Evolutionary conservation across 1,140 invertebrate species (phyloP), one percentile per base, ranked within the genome.

Genomic region (Calosoma granatense): DNA sequence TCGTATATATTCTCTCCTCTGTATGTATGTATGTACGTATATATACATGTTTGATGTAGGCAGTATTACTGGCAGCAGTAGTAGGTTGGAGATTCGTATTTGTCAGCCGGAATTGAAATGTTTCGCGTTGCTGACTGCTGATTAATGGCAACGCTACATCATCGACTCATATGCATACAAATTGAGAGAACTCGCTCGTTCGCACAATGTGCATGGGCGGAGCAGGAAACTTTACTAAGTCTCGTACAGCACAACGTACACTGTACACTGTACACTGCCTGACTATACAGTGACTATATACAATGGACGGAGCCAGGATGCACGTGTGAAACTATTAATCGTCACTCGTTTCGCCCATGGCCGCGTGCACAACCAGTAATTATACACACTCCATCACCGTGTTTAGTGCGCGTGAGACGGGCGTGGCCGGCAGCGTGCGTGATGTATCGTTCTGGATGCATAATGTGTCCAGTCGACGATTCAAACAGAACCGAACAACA

Each of bases 391-490:
- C 60, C 56, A 60, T 62, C 63, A 64, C 59, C 60, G 60, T 59
- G 55, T 58, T 54, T 58, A 60, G 56, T 57, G 62, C 58, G 60
- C 57, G 56, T 57, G 60, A 56, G 57, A 56, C 59, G 56, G 63
- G 63, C 61, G 63, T 62, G 57, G 56, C 59, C 57, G 53, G 51
- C 57, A 14, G 26, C 4, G 6, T 6, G 9, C 41, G 59, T 61
- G 63, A 64, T 62, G 58, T 62, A 64, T 61, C 15, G 59, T 53
- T 57, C 55, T 39, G 54, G 55, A 62, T 62, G 63, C 63, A 64
- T 64, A 64, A 64, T 64, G 59, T 58, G 63, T 59, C 62, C n/a
- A n/a, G n/a, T n/a, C n/a, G n/a, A 41, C 56, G 60, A 61, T 61
- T 60, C 60, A 56, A 55, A 61, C 55, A 59, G n/a, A n/a, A n/a